These are phyloP conservation scores for Danio tinwini DNA, from an alignment of 2,797 vertebrate genomes.

Conservation along the genomic window DNA sequence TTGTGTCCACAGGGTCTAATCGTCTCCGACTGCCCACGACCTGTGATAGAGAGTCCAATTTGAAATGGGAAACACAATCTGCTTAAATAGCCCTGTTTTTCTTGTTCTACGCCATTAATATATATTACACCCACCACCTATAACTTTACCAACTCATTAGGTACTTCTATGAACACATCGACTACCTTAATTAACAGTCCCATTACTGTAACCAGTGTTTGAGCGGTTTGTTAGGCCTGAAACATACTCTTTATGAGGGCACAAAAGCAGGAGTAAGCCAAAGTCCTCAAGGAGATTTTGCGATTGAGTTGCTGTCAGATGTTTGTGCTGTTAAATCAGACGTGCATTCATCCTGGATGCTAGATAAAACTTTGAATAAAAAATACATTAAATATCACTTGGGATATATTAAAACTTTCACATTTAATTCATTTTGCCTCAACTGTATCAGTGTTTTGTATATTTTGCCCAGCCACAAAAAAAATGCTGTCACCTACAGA, in stretches of 20 bases:
- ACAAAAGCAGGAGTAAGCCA: neutral
- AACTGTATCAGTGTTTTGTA: too few species aligned
- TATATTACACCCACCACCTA: slow-evolving; percentile 42
- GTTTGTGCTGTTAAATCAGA: neutral
- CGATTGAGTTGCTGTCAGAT: neutral
- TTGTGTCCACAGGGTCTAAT: slow-evolving; percentile 39
- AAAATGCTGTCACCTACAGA: neutral
- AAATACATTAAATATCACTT: too few species aligned
- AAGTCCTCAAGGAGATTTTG: neutral
- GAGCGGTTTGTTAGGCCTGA: neutral
- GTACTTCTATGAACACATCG: slow-evolving; percentile 8
- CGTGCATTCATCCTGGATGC: neutral
- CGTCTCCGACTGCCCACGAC: slow-evolving; percentile 13
- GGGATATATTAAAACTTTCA: too few species aligned
- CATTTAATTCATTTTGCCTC: too few species aligned
- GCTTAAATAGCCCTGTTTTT: slow-evolving; percentile 27
- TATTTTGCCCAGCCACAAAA: too few species aligned
- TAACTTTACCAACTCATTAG: slow-evolving; percentile 46
- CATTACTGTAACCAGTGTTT: slow-evolving; percentile 10
- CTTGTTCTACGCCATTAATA: slow-evolving; percentile 36
- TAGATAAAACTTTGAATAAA: too few species aligned
- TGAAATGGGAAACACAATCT: slow-evolving; percentile 23
- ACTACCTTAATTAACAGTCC: slow-evolving; percentile 13
- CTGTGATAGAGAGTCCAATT: slow-evolving; percentile 28
- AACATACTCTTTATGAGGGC: neutral